These are phyloP conservation scores for Potamilus streckersoni DNA, from an alignment of 1,140 invertebrate species.

Conservation along the genomic window DNA sequence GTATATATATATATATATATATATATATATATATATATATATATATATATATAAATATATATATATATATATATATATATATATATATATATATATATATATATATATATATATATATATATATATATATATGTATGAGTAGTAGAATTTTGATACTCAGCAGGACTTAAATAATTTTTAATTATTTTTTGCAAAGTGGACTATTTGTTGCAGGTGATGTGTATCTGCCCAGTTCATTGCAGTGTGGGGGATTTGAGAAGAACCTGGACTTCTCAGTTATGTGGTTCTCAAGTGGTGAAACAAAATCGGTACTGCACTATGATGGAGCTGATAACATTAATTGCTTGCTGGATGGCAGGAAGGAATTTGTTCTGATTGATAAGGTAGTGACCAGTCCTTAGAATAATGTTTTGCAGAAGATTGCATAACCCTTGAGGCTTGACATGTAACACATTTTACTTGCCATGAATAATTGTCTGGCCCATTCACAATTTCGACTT, in stretches of 20 bases:
- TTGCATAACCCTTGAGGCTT: no score
- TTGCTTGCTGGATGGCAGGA: slow-evolving; percentile 63
- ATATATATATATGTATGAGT: neutral
- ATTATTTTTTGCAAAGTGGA: neutral
- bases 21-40: no score
- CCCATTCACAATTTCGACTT: no score
- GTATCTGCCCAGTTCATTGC: slow-evolving; percentile 48
- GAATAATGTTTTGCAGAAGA: no score
- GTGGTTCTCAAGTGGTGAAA: slow-evolving; percentile 66
- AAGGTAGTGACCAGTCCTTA: slow-evolving; percentile 29
- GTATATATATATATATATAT: no score
- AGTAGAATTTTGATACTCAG: neutral
- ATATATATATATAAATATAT: no score
- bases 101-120: no score
- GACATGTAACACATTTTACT: no score
- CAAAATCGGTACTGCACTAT: slow-evolving; percentile 65
- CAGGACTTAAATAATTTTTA: neutral
- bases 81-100: no score
- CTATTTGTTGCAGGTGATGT: slow-evolving; percentile 50
- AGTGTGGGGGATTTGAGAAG: slow-evolving; percentile 57
- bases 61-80: no score
- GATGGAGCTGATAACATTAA: slow-evolving; percentile 67
- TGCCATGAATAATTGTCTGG: no score
- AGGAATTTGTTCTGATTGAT: slow-evolving; percentile 64
- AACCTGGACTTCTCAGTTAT: slow-evolving; percentile 51